Conservation (phyloP, 2,888 invertebrate species). For the Drosophila atripex region DNA sequence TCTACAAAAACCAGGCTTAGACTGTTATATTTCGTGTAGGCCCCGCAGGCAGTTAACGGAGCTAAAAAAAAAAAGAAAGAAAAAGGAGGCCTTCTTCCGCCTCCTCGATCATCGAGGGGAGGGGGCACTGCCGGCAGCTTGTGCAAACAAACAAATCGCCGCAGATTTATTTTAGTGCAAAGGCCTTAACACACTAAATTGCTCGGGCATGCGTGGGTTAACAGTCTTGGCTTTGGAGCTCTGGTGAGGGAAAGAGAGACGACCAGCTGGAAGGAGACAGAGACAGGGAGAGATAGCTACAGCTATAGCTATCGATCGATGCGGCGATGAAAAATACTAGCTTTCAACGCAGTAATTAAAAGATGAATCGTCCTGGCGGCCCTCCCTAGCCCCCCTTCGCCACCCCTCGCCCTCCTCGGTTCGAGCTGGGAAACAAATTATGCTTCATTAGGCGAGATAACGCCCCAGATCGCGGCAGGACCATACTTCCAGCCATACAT, state of each 20-base stretch:
- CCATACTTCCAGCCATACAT: slow-evolving; percentile 26
- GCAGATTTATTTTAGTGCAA: slow-evolving; percentile 77
- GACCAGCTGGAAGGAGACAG: slow-evolving; percentile 1
- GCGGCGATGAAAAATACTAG: slow-evolving; percentile 77
- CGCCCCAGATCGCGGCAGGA: slow-evolving; percentile 73
- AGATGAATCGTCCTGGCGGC: slow-evolving; percentile 80
- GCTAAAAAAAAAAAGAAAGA: background rate
- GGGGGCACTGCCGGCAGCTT: slow-evolving; percentile 55
- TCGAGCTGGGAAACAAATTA: slow-evolving; percentile 65
- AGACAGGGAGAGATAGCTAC: background rate
- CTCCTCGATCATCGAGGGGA: too few relatives aligned
- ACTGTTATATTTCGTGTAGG: slow-evolving; percentile 66
- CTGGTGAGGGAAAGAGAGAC: background rate
- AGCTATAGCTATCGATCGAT: slow-evolving; percentile 40
- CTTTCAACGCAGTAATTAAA: slow-evolving; percentile 83
- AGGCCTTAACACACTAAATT: slow-evolving; percentile 61
- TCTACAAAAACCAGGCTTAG: slow-evolving; percentile 7
- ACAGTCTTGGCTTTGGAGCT: slow-evolving; percentile 39
- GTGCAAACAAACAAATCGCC: slow-evolving; percentile 79
- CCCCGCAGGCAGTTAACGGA: slow-evolving; percentile 47
- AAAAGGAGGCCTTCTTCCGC: background rate
- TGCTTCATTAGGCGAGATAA: slow-evolving; percentile 81
- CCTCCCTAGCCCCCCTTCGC: background rate
- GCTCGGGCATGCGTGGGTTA: slow-evolving; percentile 66
- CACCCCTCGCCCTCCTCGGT: background rate